Evolutionary conservation across 2,113 vertebrate genomes (phyloP).

Genomic region (Aldabrachelys gigantea): DNA sequence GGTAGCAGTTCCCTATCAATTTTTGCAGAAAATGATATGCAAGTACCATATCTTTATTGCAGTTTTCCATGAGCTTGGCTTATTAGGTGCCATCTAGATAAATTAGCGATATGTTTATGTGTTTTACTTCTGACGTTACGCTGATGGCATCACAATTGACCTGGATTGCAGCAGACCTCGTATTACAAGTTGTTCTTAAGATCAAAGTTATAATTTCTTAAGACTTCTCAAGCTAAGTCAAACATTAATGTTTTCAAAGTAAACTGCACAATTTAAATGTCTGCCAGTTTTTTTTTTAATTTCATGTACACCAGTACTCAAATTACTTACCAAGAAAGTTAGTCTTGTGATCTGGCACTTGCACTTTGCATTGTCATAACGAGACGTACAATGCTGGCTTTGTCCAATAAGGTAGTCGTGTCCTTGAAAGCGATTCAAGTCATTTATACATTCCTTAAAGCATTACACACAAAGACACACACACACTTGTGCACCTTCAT

Average conservation of each 20-base stretch:
- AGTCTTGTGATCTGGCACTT: constrained; percentile 15
- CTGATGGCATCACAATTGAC: constrained; percentile 4
- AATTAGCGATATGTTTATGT: constrained; percentile 35
- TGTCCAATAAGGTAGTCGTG: not conserved
- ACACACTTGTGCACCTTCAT: not conserved
- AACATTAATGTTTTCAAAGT: constrained; percentile 42
- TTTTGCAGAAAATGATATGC: not conserved
- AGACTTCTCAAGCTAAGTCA: constrained; percentile 18
- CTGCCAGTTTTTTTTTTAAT: not conserved
- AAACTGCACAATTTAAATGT: constrained; percentile 27
- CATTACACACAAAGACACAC: not conserved
- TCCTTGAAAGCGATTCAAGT: constrained; percentile 40
- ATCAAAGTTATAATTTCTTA: constrained; percentile 31
- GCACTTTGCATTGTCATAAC: not conserved
- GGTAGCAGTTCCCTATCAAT: not conserved
- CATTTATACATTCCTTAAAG: constrained; percentile 3
- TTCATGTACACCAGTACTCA: not conserved
- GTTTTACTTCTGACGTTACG: constrained; percentile 37
- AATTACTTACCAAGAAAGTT: constrained; percentile 18
- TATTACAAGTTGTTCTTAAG: constrained; percentile 50
- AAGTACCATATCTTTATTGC: not conserved
- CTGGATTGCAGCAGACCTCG: constrained; percentile 26
- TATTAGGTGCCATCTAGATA: constrained; percentile 28
- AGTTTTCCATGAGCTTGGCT: constrained; percentile 44
- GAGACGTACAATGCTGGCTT: not conserved